Evolutionary conservation across 1,140 invertebrate genomes (phyloP), one percentile per base, ranked within the genome.

Genomic region (Zaprionus kolodkinae): DNA sequence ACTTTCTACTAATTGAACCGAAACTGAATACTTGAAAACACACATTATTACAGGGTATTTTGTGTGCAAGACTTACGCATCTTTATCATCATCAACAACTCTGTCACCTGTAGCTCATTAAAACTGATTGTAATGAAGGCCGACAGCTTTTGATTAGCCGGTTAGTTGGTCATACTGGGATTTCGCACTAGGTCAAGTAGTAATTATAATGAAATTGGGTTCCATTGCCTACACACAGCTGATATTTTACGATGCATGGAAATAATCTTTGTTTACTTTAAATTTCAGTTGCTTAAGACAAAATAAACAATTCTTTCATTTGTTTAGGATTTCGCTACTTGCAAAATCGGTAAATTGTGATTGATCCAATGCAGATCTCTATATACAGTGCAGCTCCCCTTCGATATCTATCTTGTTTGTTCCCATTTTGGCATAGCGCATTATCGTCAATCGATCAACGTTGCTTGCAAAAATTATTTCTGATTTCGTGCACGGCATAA

Each of bases 401-500:
- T 45, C 40, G 38, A 57, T 45, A 66, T 45, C 12, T 25, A 45
- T 25, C n/a, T n/a, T 57, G 21, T 17, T 21, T 17, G 45, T 50
- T 50, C 45, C 11, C 11, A 50, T 50, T 50, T 25, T 5, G 15
- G 67, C 59, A 21, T 38, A 56, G n/a, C 10, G 30, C 25, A 21
- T 30, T 30, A 30, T 36, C 11, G 15, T n/a, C 40, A 48, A 74
- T 50, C 59, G 56, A 65, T 72, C 69, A 38, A 35, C 33, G 33
- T 76, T 61, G 71, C 38, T 25, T n/a, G 43, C 54, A n/a, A 56
- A 43, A 56, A 56, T 55, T 6, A 6, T 56, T 38, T 52, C 17
- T 63, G 3, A 40, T 74, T 71, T 64, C 30, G 38, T 65, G 67
- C 30, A 40, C 15, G 64, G 70, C 54, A 48, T 68, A 64, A 63